These are phyloP conservation scores for Mylabris phalerata DNA, from an alignment of 1,140 invertebrate species.

Conservation along the genomic window DNA sequence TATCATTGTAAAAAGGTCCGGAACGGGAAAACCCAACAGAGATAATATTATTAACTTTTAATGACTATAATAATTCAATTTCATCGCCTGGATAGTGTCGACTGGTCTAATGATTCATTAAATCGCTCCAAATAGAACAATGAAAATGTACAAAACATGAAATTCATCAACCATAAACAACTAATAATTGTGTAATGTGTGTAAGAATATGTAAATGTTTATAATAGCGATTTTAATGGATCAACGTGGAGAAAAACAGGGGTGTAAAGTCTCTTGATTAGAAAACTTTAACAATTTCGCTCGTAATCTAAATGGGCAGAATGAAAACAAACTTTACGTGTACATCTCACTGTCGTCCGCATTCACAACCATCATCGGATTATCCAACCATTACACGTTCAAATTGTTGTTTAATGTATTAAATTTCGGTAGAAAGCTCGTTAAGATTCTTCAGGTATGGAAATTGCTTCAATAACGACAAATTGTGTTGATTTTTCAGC, in stretches of 20 bases:
- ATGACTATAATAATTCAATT: constrained; percentile 15
- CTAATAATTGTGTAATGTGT: too few species aligned
- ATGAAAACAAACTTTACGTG: constrained; percentile 5
- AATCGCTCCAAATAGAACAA: background rate
- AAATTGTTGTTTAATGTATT: too few species aligned
- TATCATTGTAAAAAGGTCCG: constrained; percentile 10
- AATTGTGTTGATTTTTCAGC: too few species aligned
- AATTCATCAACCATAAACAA: too few species aligned
- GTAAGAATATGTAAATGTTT: too few species aligned
- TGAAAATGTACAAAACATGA: too few species aligned
- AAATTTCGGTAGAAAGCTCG: too few species aligned
- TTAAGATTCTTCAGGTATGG: too few species aligned
- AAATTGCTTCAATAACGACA: too few species aligned
- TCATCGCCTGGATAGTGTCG: constrained; percentile 8
- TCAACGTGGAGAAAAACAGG: background rate
- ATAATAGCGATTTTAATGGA: too few species aligned
- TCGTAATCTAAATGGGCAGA: constrained; percentile 11
- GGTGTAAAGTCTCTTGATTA: constrained; percentile 12
- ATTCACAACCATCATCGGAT: background rate
- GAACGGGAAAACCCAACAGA: constrained; percentile 6
- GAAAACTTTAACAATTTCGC: constrained; percentile 12
- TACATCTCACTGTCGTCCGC: constrained; percentile 5
- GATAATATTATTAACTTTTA: constrained; percentile 17
- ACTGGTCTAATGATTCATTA: constrained; percentile 5
- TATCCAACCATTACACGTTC: too few species aligned